Percentiles rank a stretch among this genome's conserved stretches.
Evolutionary conservation across 2,113 vertebrate genomes (phyloP).

Genomic region (Uropsilus gracilis): DNA sequence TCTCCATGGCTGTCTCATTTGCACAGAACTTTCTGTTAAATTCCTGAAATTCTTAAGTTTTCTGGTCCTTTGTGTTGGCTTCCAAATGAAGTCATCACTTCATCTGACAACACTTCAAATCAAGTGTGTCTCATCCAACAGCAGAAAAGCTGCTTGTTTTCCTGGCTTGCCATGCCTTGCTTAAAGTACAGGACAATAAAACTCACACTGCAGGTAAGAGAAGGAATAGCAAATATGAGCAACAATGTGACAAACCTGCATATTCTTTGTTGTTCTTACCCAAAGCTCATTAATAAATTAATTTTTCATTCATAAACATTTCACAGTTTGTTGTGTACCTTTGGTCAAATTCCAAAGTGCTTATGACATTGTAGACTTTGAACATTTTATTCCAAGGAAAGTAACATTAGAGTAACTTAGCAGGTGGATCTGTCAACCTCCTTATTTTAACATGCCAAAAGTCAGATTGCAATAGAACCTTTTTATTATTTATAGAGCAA

Average conservation of each 20-base stretch:
- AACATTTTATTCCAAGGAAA: background rate
- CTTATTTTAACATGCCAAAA: background rate
- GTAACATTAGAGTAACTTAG: background rate
- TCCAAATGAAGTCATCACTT: background rate
- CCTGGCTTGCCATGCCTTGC: rapidly evolving
- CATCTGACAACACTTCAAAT: background rate
- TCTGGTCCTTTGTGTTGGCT: background rate
- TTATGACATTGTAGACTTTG: background rate
- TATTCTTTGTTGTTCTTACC: background rate
- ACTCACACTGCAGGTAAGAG: rapidly evolving
- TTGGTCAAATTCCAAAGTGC: background rate
- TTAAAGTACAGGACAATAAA: background rate
- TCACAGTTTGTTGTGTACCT: background rate
- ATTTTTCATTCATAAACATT: background rate
- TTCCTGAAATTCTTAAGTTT: background rate
- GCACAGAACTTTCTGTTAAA: background rate
- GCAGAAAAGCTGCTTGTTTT: background rate
- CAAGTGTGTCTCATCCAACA: background rate
- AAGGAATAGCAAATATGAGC: background rate
- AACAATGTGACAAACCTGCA: background rate
- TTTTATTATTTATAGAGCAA: background rate
- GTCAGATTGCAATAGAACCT: background rate
- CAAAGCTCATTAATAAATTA: background rate
- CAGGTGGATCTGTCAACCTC: background rate
- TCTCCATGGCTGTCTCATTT: background rate